A percentile compares a stretch with the other conserved stretches of the same genome.
phyloP scores from a whole-genome alignment of 2,113 vertebrate species.

The Entelurus aequoreus region DNA sequence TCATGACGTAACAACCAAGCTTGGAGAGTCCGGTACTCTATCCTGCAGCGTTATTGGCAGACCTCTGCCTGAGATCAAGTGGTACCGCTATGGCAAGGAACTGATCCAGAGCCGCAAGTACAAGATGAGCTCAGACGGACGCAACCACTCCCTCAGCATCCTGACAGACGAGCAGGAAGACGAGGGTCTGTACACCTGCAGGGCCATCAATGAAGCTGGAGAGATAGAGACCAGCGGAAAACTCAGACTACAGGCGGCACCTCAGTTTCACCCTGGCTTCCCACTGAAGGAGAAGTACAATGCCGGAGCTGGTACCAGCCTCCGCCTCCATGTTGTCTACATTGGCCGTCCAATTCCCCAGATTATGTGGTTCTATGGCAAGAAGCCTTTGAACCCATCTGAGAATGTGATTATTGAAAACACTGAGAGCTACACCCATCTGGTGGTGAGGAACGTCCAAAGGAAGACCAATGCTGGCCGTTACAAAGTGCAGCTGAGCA shows the following conservation, averaged over 20 bases:
- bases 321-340: constrained; percentile 91
- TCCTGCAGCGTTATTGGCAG: constrained; percentile 90
- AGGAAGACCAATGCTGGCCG: constrained; percentile 89
- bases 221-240: constrained; percentile 94
- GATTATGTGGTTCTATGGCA: constrained; percentile 95
- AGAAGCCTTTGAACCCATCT: constrained; percentile 88
- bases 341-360: constrained; percentile 96
- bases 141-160: constrained; percentile 88
- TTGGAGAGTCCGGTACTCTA: constrained; percentile 87
- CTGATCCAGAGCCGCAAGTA: constrained; percentile 95
- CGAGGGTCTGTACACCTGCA: constrained; percentile 93
- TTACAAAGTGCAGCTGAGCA: constrained; percentile 96
- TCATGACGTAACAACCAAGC: constrained; percentile 84
- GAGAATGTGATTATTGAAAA: constrained; percentile 91
- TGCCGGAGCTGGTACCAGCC: constrained; percentile 85
- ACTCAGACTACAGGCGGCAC: constrained; percentile 86
- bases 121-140: constrained; percentile 97
- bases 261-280: constrained; percentile 93
- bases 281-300: constrained; percentile 93
- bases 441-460: constrained; percentile 92
- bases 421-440: constrained; percentile 93
- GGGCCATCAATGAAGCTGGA: constrained; percentile 88
- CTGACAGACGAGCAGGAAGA: constrained; percentile 96
- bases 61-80: constrained; percentile 96
- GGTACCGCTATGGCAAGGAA: constrained; percentile 95